phyloP scores from a whole-genome alignment of 2,797 vertebrate genomes.

The Dermochelys coriacea region DNA sequence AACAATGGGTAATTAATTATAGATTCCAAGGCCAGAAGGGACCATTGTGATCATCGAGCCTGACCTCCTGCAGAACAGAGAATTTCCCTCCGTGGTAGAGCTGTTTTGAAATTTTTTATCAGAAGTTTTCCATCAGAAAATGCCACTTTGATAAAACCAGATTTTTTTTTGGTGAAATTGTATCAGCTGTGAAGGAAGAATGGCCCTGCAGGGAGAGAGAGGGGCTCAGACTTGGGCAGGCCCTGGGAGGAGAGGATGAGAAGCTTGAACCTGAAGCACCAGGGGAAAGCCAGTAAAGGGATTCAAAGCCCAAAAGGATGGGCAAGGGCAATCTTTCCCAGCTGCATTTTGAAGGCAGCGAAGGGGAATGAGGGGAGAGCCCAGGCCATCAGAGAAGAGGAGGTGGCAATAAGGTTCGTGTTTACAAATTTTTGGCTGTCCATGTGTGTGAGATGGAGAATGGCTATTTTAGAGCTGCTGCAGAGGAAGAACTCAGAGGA shows the following conservation, averaged over 20 bases:
- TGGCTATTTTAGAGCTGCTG: background rate
- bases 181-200: background rate
- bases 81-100: too few species aligned
- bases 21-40: background rate
- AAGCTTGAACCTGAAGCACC: background rate
- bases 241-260: background rate
- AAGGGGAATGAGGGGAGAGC: background rate
- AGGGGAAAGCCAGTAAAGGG: background rate
- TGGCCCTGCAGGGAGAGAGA: background rate
- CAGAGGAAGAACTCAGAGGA: background rate
- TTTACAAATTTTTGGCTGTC: background rate
- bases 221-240: background rate
- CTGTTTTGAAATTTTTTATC: too few species aligned
- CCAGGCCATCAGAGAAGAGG: background rate
- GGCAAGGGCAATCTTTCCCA: background rate
- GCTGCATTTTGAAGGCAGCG: background rate
- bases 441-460: background rate
- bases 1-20: too few species aligned
- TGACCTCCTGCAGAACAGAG: background rate
- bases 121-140: too few species aligned
- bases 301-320: background rate
- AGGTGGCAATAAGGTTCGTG: background rate
- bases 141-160: too few species aligned
- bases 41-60: background rate
- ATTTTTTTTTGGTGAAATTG: too few species aligned